Evolutionary conservation across 2,797 vertebrate species (phyloP).

Genomic region (Coregonus sp.): DNA sequence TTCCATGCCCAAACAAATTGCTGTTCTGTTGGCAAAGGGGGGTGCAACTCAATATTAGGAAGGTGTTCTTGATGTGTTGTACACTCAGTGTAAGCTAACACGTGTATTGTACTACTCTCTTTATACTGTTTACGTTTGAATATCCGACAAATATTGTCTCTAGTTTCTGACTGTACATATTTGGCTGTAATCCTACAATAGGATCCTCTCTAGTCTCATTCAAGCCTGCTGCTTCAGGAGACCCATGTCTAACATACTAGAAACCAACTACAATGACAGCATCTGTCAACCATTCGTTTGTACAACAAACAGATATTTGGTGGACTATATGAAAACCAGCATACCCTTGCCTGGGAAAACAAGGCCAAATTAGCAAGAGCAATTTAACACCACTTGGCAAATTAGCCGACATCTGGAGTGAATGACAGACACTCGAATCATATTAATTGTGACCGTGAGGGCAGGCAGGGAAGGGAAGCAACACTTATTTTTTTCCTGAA

Average conservation of each 20-base stretch:
- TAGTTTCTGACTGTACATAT: background rate
- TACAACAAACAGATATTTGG: conserved; percentile 17
- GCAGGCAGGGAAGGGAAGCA: conserved; percentile 1
- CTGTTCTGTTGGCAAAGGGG: no score
- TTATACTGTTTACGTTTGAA: no score
- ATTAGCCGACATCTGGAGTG: conserved; percentile 33
- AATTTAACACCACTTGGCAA: conserved; percentile 25
- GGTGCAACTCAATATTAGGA: no score
- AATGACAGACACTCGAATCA: conserved; percentile 31
- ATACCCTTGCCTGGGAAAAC: conserved; percentile 19
- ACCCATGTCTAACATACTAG: background rate
- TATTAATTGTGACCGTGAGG: conserved; percentile 31
- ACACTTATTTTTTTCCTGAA: conserved; percentile 15
- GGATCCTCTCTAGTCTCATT: background rate
- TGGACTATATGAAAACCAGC: conserved; percentile 18
- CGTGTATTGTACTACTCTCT: no score
- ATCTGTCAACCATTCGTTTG: conserved; percentile 11
- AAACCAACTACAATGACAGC: conserved; percentile 11
- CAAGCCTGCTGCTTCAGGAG: background rate
- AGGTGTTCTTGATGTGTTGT: no score
- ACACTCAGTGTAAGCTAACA: no score
- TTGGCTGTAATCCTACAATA: background rate
- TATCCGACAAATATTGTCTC: background rate
- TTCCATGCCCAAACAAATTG: no score
- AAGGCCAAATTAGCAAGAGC: conserved; percentile 21